Evolutionary conservation across 2,888 invertebrate species (phyloP), one percentile per base, ranked within the genome.

Genomic region (Drosophila mettleri): DNA sequence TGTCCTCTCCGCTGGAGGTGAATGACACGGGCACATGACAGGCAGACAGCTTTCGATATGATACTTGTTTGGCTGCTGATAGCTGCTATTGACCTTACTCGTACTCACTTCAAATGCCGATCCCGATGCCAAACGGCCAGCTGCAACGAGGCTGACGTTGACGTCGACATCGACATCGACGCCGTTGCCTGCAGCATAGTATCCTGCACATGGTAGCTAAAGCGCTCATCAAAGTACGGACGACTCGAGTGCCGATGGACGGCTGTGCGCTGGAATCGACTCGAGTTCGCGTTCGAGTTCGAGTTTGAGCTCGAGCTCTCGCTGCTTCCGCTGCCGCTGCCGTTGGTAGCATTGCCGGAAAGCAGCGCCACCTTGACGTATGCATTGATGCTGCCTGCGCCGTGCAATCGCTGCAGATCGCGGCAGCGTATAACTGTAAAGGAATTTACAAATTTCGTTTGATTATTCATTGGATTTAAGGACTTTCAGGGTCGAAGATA

Each of bases 121-220:
- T 97, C 96, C 78, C 97, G 93, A 91, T 97, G 97, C 97, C 97
- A 97, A 46, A 97, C 96, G 45, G 97, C 96, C 80, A 97, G 93
- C 83, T 96, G 94, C 45, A 96, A 93, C 9, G 80, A 91, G 94
- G 34, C 16, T 38, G 52, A 14, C 34, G 62, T 39, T 34, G 49
- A 22, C 29, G 51, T 22, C 10, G 48, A 33, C 22, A 33, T 4
- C 14, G 53, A 18, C 24, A 38, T 9, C 10, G 46, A 5, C 18
- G 52, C 9, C 24, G 58, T 34, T 9, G 69, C 54, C 34, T 48
- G 60, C 68, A 24, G 29, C 68, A 53, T 29, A 16, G 29, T 33
- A 41, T 63, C 57, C 60, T 31, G 62, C 46, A 86, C 55, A 70
- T 95, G 95, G 78, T 97, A 94, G 82, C 94, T 94, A 88, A 97